Evolutionary conservation across 2,113 vertebrate species (phyloP), one percentile per base, ranked within the genome.

Genomic region (Archocentrus centrarchus): DNA sequence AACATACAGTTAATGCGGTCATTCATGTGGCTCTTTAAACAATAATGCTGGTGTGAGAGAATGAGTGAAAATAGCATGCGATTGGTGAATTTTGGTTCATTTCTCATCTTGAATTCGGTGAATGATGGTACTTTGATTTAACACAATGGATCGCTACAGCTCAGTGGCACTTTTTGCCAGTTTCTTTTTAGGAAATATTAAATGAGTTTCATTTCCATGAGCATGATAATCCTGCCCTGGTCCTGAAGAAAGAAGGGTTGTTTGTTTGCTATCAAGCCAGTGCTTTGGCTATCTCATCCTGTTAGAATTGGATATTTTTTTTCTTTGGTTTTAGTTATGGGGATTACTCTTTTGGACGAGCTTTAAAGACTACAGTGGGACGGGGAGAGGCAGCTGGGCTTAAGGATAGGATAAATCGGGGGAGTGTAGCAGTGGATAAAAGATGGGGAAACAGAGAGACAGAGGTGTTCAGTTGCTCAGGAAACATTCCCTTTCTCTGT

Each of bases 291-390:
- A 85, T 91, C 82, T 92, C 81, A 83, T 88, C 84, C 81, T 63
- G 57, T 89, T 91, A 83, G 89, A 84, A 79, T 86, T 80, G 66
- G 60, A 75, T 70, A 24, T 20, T 70, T 81, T 55, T 62, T 79
- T 80, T 66, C 80, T 83, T 91, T 79, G 84, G 84, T 82, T 94
- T 94, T 90, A 85, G 90, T 91, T 91, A 86, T 88, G 93, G 91
- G 93, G 93, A 93, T 95, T 91, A 94, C 84, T 84, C 83, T 91
- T 90, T 92, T 92, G 90, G 93, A 90, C 64, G 22, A 68, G 91
- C 88, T 92, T 92, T 91, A 93, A 91, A 93, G 89, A 87, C 85
- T 86, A 88, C 88, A 91, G 88, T 90, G 90, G 89, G 88, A 88
- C 82, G 77, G 79, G 78, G 86, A 82, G 86, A 85, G 80, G 84